phyloP scores from a whole-genome alignment of 2,797 vertebrate species.

The Rhynchonycteris naso region DNA sequence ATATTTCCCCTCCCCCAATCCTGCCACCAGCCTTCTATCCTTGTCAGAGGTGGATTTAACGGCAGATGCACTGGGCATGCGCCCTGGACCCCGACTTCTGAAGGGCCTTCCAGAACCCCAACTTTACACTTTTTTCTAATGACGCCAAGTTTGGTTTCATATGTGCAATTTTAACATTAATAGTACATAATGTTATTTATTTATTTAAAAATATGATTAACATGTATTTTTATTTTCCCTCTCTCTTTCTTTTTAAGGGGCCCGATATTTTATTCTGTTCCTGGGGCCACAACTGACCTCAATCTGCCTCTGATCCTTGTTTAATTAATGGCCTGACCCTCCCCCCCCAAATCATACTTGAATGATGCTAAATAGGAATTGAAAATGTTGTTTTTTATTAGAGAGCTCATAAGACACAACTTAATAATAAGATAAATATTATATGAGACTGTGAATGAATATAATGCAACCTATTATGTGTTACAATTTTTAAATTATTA shows the following conservation, averaged over 20 bases:
- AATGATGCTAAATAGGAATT: not conserved
- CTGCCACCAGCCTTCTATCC: not conserved
- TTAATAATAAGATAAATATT: conserved; percentile 38
- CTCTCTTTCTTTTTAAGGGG: too few species aligned
- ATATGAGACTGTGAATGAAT: conserved; percentile 8
- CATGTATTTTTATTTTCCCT: too few species aligned
- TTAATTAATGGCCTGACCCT: not conserved
- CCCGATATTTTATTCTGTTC: too few species aligned
- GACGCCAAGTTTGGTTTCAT: too few species aligned
- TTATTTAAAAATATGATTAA: too few species aligned
- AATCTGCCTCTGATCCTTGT: not conserved
- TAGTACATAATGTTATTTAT: too few species aligned
- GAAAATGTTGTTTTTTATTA: conserved; percentile 36
- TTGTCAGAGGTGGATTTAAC: not conserved
- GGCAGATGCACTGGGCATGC: too few species aligned
- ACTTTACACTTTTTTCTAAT: too few species aligned
- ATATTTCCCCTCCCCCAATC: not conserved
- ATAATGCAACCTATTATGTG: not conserved
- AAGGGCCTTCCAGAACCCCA: too few species aligned
- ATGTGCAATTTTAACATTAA: too few species aligned
- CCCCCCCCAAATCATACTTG: not conserved
- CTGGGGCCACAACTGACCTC: too few species aligned
- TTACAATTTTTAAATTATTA: conserved; percentile 61
- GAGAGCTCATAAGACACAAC: not conserved
- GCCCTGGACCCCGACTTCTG: too few species aligned